Evolutionary conservation across 2,888 invertebrate species (phyloP), one percentile per base, ranked within the genome.

Genomic region (Eupithecia pulchellata): DNA sequence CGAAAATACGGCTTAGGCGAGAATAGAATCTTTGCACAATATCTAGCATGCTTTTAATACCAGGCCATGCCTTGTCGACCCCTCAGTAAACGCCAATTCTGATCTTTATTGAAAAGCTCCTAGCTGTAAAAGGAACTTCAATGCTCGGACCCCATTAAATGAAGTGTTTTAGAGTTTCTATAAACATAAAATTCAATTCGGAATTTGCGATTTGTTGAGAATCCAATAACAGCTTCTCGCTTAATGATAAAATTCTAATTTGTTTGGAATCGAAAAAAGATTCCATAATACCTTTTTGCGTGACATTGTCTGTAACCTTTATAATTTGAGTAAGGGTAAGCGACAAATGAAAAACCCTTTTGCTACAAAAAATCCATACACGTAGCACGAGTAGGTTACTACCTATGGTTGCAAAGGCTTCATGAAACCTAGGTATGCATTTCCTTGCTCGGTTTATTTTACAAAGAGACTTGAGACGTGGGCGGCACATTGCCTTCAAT

Each of bases 401-500:
- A 20, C 52, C 52, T 52, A 52, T 52, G 25, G 61, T 65, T 39
- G 14, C 69, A 66, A 67, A 67, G 61, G 69, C 64, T 67, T 65
- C 66, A 17, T 47, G 64, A 62, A 68, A 71, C 67, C 58, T 52
- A 60, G 58, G 66, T 47, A 78, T 79, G 66, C 72, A 79, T 89
- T 87, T 84, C 84, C 79, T 78, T 77, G 71, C 76, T 77, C 74
- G 81, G 81, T 81, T 79, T 82, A 83, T 86, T 85, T 84, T 83
- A 79, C 82, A 80, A 84, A 84, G 80, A 84, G 84, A 84, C 82
- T 78, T 78, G 77, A 71, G 66, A 81, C 81, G 82, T 77, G 79
- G 84, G 86, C 86, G 78, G 89, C 86, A 84, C 85, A 83, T 91
- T 86, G 83, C 87, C 82, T 79, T 84, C 86, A 82, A 90, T 89